Conservation (phyloP, 2,888 invertebrate species). For the Ophion costatus region DNA sequence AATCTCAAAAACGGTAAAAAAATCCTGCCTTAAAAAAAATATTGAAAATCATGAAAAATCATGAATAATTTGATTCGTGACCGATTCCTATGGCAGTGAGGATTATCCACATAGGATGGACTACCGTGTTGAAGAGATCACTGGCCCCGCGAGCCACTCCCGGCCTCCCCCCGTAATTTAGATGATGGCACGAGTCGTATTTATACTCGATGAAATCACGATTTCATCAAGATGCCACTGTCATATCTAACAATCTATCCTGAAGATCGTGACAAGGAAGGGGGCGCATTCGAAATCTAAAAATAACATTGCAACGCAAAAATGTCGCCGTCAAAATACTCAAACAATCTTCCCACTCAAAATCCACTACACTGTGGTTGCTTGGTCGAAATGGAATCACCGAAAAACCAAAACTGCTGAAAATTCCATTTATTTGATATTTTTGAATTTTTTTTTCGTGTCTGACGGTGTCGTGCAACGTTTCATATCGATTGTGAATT, state of each 20-base stretch:
- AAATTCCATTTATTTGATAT: not conserved
- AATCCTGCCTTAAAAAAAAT: too few relatives aligned
- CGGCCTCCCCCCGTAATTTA: too few relatives aligned
- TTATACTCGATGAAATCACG: slow-evolving; percentile 4
- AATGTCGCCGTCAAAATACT: not conserved
- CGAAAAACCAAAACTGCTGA: not conserved
- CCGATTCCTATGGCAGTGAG: not conserved
- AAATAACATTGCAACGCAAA: not conserved
- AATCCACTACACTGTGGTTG: not conserved
- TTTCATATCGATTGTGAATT: not conserved
- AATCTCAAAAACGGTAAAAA: too few relatives aligned
- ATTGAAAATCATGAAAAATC: too few relatives aligned
- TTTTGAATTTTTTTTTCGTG: not conserved
- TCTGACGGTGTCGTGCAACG: too few relatives aligned
- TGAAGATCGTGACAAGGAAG: not conserved
- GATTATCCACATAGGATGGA: not conserved
- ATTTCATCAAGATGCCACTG: slow-evolving; percentile 5
- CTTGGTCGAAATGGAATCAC: not conserved
- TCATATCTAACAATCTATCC: not conserved
- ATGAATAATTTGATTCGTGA: too few relatives aligned
- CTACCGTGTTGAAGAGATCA: too few relatives aligned
- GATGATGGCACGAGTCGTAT: too few relatives aligned
- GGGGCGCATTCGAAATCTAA: not conserved
- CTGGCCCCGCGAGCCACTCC: too few relatives aligned
- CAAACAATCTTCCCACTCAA: not conserved